Conservation (phyloP, 2,113 vertebrate species). For the Phylloscopus trochiloides region DNA sequence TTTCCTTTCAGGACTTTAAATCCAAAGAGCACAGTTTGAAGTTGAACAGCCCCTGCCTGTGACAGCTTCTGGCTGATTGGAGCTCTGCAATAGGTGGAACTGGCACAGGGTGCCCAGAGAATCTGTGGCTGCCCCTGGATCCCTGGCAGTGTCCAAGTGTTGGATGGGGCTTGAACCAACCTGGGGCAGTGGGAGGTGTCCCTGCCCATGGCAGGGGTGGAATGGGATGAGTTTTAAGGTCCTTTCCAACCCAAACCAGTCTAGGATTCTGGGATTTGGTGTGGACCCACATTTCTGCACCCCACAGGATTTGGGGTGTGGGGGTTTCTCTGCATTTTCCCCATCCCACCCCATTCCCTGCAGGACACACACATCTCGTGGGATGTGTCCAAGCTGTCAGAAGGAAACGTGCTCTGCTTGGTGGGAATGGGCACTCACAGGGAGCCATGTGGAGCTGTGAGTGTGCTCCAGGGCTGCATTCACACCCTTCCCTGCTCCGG, state of each 20-base stretch:
- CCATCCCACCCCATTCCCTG: neutral
- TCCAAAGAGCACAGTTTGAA: neutral
- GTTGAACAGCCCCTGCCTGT: neutral
- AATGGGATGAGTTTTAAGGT: neutral
- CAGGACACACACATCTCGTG: neutral
- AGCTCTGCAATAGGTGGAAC: neutral
- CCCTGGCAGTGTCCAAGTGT: neutral
- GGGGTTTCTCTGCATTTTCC: neutral
- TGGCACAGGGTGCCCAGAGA: neutral
- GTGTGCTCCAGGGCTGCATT: neutral
- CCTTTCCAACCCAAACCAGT: neutral
- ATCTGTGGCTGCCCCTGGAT: neutral
- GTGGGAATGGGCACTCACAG: neutral
- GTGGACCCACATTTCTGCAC: neutral
- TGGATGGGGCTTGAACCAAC: fast-evolving
- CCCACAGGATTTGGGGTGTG: neutral
- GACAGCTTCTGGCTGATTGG: neutral
- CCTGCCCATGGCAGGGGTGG: neutral
- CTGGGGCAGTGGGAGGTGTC: neutral
- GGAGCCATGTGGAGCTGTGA: neutral
- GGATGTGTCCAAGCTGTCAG: neutral
- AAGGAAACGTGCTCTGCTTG: neutral
- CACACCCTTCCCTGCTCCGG: constrained; percentile 24
- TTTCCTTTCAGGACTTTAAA: neutral
- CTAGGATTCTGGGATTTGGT: neutral